phyloP scores from a whole-genome alignment of 2,888 invertebrate genomes.

The Aphelenchoides bicaudatus region DNA sequence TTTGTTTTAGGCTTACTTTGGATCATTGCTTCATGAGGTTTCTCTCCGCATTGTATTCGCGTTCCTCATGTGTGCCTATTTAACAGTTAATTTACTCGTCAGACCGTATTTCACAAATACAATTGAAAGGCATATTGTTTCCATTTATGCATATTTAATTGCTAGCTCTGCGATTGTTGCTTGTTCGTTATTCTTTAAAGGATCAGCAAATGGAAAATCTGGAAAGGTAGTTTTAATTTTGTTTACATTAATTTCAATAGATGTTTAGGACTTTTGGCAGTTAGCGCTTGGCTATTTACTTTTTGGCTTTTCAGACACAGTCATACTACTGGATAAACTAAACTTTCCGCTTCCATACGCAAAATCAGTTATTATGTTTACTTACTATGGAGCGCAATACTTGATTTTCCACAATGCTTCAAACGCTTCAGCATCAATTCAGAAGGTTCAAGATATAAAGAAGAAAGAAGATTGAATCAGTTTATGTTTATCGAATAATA shows the following conservation, averaged over 20 bases:
- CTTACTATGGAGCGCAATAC: constrained; percentile 25
- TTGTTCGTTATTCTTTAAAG: constrained; percentile 16
- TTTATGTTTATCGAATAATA: no score
- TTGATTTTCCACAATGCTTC: constrained; percentile 17
- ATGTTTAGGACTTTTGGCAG: background rate
- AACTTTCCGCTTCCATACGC: constrained; percentile 11
- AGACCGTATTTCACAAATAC: background rate
- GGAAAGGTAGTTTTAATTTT: background rate
- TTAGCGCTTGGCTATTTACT: constrained; percentile 16
- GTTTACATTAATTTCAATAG: background rate
- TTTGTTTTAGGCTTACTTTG: constrained; percentile 13
- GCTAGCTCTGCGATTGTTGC: constrained; percentile 13
- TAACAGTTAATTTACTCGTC: constrained; percentile 7
- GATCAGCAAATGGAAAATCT: background rate
- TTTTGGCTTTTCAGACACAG: constrained; percentile 18
- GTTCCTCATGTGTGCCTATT: constrained; percentile 15
- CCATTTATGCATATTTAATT: constrained; percentile 17
- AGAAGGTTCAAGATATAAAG: no score
- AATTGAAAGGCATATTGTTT: constrained; percentile 8
- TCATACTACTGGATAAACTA: constrained; percentile 12
- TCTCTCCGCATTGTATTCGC: background rate
- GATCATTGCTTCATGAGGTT: background rate
- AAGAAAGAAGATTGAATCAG: no score
- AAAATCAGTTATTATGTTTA: constrained; percentile 12
- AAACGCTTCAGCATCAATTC: no score